Conservation (phyloP, 2,888 invertebrate species). For the Thera obeliscata region DNA sequence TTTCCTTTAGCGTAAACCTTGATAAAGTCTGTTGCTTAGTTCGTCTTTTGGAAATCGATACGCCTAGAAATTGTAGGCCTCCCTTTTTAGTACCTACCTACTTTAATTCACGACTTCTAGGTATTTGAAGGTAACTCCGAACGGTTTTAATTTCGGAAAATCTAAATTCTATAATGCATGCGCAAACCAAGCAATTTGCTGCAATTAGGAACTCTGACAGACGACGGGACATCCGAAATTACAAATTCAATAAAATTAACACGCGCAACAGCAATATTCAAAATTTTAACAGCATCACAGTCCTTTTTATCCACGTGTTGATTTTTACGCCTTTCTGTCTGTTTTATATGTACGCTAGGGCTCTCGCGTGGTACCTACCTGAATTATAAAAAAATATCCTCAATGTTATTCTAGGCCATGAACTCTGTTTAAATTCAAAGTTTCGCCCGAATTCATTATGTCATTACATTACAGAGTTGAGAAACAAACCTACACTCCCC, state of each 20-base stretch:
- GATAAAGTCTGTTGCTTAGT: neutral
- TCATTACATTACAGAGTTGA: too few species aligned
- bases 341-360: too few species aligned
- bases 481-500: too few species aligned
- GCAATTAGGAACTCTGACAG: neutral
- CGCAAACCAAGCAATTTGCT: neutral
- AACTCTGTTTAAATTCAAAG: too few species aligned
- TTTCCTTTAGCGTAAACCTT: neutral
- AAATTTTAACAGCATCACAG: neutral
- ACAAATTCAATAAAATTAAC: conserved; percentile 4
- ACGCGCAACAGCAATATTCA: neutral
- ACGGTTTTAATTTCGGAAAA: conserved; percentile 19
- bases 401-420: too few species aligned
- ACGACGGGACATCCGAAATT: neutral
- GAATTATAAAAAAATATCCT: too few species aligned
- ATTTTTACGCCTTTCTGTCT: conserved; percentile 4
- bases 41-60: neutral
- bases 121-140: conserved; percentile 26
- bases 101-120: conserved; percentile 12
- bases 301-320: conserved; percentile 24
- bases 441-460: too few species aligned
- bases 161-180: neutral
- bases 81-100: conserved; percentile 44
- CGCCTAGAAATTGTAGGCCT: conserved; percentile 33
- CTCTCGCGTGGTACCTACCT: too few species aligned